A percentile compares a stretch with the other conserved stretches of the same genome.
phyloP scores from a whole-genome alignment of 2,797 vertebrate species.

The Apogon hyalosoma region DNA sequence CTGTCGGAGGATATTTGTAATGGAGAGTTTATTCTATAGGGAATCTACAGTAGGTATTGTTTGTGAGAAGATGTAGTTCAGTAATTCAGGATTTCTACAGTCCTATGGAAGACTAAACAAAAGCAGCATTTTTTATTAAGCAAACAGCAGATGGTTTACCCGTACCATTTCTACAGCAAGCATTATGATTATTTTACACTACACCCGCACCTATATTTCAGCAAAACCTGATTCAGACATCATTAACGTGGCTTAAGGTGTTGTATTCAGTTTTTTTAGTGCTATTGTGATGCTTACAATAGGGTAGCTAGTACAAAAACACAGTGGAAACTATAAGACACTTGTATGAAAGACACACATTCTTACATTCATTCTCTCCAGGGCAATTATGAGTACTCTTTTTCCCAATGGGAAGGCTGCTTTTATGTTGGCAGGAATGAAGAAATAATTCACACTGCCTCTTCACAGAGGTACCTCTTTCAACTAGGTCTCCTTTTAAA shows the following conservation, averaged over 20 bases:
- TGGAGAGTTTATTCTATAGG: not conserved
- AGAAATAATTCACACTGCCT: slow-evolving; percentile 51
- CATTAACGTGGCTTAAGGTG: slow-evolving; percentile 11
- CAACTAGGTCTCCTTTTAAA: slow-evolving; percentile 58
- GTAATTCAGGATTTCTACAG: not conserved
- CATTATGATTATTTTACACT: slow-evolving; percentile 20
- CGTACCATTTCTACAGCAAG: not conserved
- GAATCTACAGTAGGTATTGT: not conserved
- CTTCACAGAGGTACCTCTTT: slow-evolving; percentile 60
- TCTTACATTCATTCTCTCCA: slow-evolving; percentile 63
- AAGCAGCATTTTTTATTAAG: slow-evolving; percentile 22
- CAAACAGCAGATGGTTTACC: not conserved
- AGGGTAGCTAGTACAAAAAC: slow-evolving; percentile 49
- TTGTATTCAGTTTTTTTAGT: slow-evolving; percentile 38
- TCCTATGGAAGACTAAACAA: slow-evolving; percentile 14
- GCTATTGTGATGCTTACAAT: slow-evolving; percentile 32
- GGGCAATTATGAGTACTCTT: slow-evolving; percentile 58
- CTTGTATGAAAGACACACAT: slow-evolving; percentile 45
- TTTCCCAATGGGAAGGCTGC: slow-evolving; percentile 47
- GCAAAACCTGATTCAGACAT: slow-evolving; percentile 11
- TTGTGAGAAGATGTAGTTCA: slow-evolving; percentile 8
- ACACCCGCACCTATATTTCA: not conserved
- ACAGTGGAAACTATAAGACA: slow-evolving; percentile 26
- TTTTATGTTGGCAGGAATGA: slow-evolving; percentile 71
- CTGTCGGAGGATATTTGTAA: slow-evolving; percentile 2